Evolutionary conservation across 2,797 vertebrate species (phyloP).

Genomic region (Arctocebus calabarensis): DNA sequence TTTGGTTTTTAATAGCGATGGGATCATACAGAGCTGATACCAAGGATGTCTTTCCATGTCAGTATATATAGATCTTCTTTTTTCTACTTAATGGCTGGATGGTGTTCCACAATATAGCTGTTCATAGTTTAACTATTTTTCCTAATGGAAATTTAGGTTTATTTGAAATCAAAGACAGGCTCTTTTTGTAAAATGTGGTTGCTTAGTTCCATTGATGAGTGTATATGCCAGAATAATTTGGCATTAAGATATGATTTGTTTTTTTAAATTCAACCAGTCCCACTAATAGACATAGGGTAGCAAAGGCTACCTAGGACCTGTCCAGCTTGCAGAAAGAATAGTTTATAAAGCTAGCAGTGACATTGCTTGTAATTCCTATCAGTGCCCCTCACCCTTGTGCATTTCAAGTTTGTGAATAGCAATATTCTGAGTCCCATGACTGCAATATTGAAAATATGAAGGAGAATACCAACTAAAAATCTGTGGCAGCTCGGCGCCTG

Average conservation of each 20-base stretch:
- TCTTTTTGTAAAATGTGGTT: not conserved
- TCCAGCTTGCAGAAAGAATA: not conserved
- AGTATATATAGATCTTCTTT: not conserved
- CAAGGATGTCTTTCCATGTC: not conserved
- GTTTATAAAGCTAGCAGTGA: not conserved
- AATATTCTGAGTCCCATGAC: no score
- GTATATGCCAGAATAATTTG: not conserved
- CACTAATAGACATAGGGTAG: not conserved
- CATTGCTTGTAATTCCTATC: not conserved
- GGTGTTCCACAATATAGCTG: not conserved
- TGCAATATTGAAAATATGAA: no score
- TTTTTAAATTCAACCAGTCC: not conserved
- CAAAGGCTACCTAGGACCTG: not conserved
- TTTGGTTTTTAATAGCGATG: slow-evolving; percentile 41
- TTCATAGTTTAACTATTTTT: slow-evolving; percentile 9
- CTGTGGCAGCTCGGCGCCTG: no score
- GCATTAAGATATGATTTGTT: not conserved
- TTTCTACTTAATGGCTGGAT: not conserved
- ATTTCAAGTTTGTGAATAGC: no score
- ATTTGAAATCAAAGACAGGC: slow-evolving; percentile 41
- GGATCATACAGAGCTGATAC: not conserved
- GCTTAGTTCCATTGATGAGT: not conserved
- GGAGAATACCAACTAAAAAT: no score
- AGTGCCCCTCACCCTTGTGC: not conserved
- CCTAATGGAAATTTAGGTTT: slow-evolving; percentile 14